A percentile compares a stretch with the other conserved stretches of the same genome.
Evolutionary conservation across 2,113 vertebrate species (phyloP).

Genomic region (Chloebia gouldiae): DNA sequence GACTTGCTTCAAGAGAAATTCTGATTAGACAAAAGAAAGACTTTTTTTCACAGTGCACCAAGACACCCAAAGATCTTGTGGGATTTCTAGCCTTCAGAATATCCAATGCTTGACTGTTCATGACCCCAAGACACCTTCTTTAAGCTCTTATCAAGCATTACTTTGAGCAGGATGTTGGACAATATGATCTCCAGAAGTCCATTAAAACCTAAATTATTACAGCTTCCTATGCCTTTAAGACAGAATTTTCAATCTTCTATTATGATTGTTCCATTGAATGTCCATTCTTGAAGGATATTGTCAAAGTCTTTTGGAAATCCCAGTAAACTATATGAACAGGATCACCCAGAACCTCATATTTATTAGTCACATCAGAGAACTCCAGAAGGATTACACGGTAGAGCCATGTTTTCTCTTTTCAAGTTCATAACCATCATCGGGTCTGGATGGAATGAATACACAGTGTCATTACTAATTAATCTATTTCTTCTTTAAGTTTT

Average conservation of each 20-base stretch:
- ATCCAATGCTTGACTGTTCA: background rate
- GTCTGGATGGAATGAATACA: background rate
- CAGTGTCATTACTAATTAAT: background rate
- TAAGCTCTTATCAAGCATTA: background rate
- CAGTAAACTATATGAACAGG: background rate
- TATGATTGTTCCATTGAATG: background rate
- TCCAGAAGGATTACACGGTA: background rate
- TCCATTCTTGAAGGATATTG: background rate
- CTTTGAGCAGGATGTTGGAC: background rate
- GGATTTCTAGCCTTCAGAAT: background rate
- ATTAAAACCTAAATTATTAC: background rate
- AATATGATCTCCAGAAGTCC: background rate
- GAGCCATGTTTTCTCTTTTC: background rate
- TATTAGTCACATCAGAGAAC: background rate
- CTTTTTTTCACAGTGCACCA: background rate
- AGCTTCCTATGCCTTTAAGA: background rate
- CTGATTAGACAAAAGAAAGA: background rate
- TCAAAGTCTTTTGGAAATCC: background rate
- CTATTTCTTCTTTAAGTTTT: background rate
- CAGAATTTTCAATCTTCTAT: background rate
- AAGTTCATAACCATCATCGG: background rate
- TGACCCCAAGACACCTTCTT: background rate
- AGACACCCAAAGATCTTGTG: background rate
- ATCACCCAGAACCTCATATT: background rate
- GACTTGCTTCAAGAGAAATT: background rate